Percentiles rank a stretch among this genome's conserved stretches.
These are phyloP conservation scores for Papilio aristodemus DNA, from an alignment of 1,140 invertebrate genomes.

Conservation along the genomic window DNA sequence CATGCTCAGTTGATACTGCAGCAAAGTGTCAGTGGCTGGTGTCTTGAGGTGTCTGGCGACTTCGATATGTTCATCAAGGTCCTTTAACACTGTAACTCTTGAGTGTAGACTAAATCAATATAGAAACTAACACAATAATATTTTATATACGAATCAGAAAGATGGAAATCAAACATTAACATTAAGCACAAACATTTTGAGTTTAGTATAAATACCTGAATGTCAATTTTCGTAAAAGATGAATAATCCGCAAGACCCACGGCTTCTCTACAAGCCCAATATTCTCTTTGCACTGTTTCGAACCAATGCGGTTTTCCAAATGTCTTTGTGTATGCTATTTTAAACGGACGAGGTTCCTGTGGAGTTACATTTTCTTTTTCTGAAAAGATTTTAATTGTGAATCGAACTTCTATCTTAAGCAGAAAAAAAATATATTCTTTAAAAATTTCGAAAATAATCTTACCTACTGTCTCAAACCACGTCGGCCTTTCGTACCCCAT, in stretches of 20 bases:
- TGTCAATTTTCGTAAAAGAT: conserved; percentile 98
- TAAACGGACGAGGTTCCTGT: conserved; percentile 67
- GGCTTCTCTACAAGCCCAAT: conserved; percentile 95
- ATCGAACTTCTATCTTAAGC: not conserved
- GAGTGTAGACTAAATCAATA: not conserved
- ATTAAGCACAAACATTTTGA: no score
- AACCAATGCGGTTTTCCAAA: conserved; percentile 97
- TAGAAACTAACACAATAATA: no score
- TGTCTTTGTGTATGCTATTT: conserved; percentile 88
- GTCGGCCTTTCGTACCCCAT: conserved; percentile 99
- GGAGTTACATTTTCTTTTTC: conserved; percentile 45
- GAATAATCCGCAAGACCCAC: conserved; percentile 98
- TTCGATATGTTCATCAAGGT: no score
- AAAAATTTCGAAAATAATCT: conserved; percentile 34
- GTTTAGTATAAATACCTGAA: no score
- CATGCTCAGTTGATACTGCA: not conserved
- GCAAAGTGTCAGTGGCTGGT: not conserved
- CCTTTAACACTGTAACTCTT: not conserved
- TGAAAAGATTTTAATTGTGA: conserved; percentile 32
- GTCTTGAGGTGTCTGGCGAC: not conserved
- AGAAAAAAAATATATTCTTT: not conserved
- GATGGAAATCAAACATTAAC: no score
- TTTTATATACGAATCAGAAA: no score
- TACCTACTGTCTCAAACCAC: conserved; percentile 90
- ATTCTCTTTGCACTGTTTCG: conserved; percentile 92